Evolutionary conservation across 2,888 invertebrate species (phyloP).

Genomic region (Epirrhoe alternata): DNA sequence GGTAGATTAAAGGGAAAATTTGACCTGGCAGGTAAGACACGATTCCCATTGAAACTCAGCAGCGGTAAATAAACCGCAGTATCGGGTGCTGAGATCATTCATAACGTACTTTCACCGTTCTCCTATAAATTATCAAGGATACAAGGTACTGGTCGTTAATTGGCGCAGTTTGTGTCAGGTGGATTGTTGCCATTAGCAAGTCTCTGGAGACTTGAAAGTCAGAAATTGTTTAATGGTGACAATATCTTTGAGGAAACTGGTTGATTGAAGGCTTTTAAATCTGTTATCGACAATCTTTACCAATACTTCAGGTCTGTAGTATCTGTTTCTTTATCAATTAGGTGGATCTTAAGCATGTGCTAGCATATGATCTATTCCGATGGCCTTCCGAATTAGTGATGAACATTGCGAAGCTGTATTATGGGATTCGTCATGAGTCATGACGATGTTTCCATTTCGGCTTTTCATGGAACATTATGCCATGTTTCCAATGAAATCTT

Average conservation of each 20-base stretch:
- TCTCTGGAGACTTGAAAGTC: slow-evolving; percentile 22
- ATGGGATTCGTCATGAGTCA: too few relatives aligned
- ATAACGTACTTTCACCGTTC: slow-evolving; percentile 44
- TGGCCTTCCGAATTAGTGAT: too few relatives aligned
- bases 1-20: too few relatives aligned
- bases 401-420: too few relatives aligned
- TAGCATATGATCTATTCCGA: too few relatives aligned
- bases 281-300: background rate
- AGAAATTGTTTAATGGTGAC: background rate
- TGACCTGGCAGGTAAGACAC: slow-evolving; percentile 9
- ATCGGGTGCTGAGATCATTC: slow-evolving; percentile 43
- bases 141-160: slow-evolving; percentile 34
- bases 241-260: background rate
- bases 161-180: slow-evolving; percentile 29
- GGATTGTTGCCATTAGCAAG: slow-evolving; percentile 25
- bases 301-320: too few relatives aligned
- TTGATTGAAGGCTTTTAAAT: background rate
- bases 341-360: too few relatives aligned
- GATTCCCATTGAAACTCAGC: slow-evolving; percentile 2
- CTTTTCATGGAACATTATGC: too few relatives aligned
- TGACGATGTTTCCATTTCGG: too few relatives aligned
- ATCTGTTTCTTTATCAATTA: too few relatives aligned
- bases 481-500: too few relatives aligned
- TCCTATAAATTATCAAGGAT: slow-evolving; percentile 44
- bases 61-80: slow-evolving; percentile 23